A percentile compares a stretch with the other conserved stretches of the same genome.
These are phyloP conservation scores for Terrapene triunguis DNA, from an alignment of 2,113 vertebrate genomes.

Conservation along the genomic window DNA sequence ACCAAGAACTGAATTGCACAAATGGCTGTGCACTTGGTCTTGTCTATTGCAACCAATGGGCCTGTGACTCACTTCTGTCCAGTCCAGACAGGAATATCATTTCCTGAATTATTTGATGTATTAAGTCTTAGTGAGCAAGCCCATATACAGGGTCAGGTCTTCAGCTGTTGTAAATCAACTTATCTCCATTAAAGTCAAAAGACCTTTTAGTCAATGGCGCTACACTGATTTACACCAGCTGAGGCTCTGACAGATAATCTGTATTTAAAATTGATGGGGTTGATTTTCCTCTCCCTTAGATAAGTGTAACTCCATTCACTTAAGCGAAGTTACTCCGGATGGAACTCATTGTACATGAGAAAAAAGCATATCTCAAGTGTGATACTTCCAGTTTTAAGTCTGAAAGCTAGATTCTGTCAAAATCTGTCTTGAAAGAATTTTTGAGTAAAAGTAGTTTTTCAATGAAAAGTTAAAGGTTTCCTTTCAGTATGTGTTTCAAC, in stretches of 20 bases:
- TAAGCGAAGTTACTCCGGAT: neutral
- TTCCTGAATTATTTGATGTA: neutral
- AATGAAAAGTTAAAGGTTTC: neutral
- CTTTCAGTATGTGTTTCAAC: neutral
- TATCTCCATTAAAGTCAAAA: neutral
- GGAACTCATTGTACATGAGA: neutral
- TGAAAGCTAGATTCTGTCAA: fast-evolving
- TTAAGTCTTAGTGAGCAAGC: neutral
- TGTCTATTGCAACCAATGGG: neutral
- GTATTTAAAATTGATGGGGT: neutral
- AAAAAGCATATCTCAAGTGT: neutral
- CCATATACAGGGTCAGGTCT: neutral
- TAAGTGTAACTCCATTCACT: fast-evolving
- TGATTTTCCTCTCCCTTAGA: fast-evolving
- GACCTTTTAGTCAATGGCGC: neutral
- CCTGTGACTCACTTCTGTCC: neutral
- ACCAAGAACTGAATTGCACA: neutral
- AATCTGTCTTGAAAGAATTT: neutral
- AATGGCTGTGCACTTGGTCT: neutral
- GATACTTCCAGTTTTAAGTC: neutral
- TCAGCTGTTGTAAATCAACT: neutral
- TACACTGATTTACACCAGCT: neutral
- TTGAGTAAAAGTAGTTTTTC: neutral
- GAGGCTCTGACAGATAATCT: neutral
- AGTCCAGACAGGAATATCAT: fast-evolving